Base-by-base conservation (phyloP, 2,888 invertebrate species). In the Sarcophaga rosellei region DNA sequence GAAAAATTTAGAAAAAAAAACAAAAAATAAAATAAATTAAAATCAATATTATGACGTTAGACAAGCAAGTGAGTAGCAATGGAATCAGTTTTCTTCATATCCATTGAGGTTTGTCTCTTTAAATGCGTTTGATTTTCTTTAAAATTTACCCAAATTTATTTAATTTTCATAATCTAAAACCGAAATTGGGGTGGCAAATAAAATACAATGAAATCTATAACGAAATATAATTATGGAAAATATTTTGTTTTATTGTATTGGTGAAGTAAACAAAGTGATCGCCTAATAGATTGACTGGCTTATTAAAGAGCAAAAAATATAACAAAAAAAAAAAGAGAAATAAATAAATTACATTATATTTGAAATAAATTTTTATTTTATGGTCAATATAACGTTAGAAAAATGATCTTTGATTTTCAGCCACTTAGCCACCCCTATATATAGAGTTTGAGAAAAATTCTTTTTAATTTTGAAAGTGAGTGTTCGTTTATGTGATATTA, bases 131-230 rank as follows among this genome's bases (percentile, higher is more conserved):
- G 65, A 23, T 44, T 59, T 44, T 75, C 10, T 2, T 35, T 8
- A 10, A 10, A 35, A 35, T 35, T 35, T 35, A 8, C 35, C 35
- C 1, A 35, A 35, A 8, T 8, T 35, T 35, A 8, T 35, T 35
- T 35, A 8, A 35, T 69, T 53, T 45, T 21, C 2, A n/a, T 44
- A 15, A 2, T n/a, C 3, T 44, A n/a, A n/a, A 69, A 82, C 65
- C 65, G 76, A 86, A 82, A 72, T 86, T 86, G 83, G 35, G 86
- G 86, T 86, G 86, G 86, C 65, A 66, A 78, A 61, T 70, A 83
- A 83, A 81, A 66, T 68, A 47, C 62, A 66, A 23, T 65, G n/a
- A 79, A 74, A 79, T 72, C 15, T 68, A 68, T 23, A 69, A 62
- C 4, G 68, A 3, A 25, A 17, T 2, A n/a, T n/a, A 45, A 66